Evolutionary conservation across 92 coral and sea anemone genomes (phyloP), one percentile per base, ranked within the genome.

Genomic region (Metridium senile): DNA sequence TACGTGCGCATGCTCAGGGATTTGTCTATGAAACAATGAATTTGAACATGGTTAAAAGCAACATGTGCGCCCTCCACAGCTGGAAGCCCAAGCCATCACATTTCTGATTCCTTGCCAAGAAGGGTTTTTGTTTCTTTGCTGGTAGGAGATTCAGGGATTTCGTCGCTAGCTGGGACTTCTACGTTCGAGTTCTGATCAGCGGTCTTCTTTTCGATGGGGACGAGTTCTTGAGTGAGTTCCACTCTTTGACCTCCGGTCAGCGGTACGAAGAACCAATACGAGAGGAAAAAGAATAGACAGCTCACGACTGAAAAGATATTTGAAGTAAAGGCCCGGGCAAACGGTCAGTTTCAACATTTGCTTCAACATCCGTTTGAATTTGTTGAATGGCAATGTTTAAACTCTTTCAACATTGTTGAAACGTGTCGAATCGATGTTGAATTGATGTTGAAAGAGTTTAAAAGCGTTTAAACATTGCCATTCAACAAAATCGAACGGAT

Each of bases 201-300:
- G 30, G 65, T 64, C 26, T 68, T 35, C 25, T 63, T 68, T 45
- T 73, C 64, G 32, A 58, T 1, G 11, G 63, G 56, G 19, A 73
- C 31, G 1, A 73, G 23, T 13, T 62, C 31, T 49, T 33, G 53
- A 1, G 33, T 62, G 51, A 58, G n/a, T 1, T 73, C 56, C 22
- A 13, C 9, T 2, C 57, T 20, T 3, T 73, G 54, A 4, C 22
- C 35, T 58, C 29, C 47, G 64, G 31, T 73, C 67, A 58, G 28
- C 26, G 88, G 84, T 62, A 84, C 85, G 84, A 74, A 93, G 62
- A 87, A 93, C 86, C 88, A 90, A 78, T 66, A 93, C 9, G 96
- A 93, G 69, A 93, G 35, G 74, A 93, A 88, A 74, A 91, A 93
- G 82, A 78, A 87, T 31, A 80, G 33, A 39, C 86, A 78, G 33